Base-by-base conservation (phyloP, 2,113 vertebrate genomes). In the Scomber japonicus region DNA sequence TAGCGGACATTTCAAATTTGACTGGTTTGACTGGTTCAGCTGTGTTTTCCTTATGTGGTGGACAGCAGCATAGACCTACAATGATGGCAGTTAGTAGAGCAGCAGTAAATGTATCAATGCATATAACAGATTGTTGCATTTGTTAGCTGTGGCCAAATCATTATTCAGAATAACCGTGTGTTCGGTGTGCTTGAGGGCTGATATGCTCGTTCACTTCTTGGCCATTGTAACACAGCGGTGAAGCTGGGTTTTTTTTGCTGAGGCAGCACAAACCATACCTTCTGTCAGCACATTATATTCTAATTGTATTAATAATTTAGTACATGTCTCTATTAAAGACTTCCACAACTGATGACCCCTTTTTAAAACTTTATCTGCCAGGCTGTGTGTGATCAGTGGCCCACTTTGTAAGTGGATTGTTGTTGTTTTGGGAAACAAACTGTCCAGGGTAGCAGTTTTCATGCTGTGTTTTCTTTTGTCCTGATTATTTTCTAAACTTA, bases 401-500 rank as follows among this genome's bases (percentile, higher is more conserved):
- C 65, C 50, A 80, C 56, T 72, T 68, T 50, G 51, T 63, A 24
- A 45, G 51, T 53, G 44, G 67, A 62, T 50, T 68, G 21, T 15
- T 55, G 27, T 49, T 10, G 21, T 56, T 64, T 54, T 35, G 6
- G 65, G 19, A 63, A 63, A 61, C 21, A 40, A 71, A 45, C 67
- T 64, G 68, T 50, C 31, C 55, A 53, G 7, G 4, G 17, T 15
- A 45, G 79, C 16, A 2, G 1, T 44, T 75, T 35, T 74, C 46
- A 1, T 45, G 55, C 50, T 15, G 4, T 21, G 13, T 49, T 11
- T 3, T 27, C 50, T 15, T 13, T 75, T 73, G 54, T 67, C 62
- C 68, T 64, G 4, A 85, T 78, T 81, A 21, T 19, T 30, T 21
- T 14, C 40, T 21, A 46, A 53, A 83, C 56, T 72, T 83, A 71